Base-by-base conservation (phyloP, 2,797 vertebrate genomes). In the Mus spretus region DNA sequence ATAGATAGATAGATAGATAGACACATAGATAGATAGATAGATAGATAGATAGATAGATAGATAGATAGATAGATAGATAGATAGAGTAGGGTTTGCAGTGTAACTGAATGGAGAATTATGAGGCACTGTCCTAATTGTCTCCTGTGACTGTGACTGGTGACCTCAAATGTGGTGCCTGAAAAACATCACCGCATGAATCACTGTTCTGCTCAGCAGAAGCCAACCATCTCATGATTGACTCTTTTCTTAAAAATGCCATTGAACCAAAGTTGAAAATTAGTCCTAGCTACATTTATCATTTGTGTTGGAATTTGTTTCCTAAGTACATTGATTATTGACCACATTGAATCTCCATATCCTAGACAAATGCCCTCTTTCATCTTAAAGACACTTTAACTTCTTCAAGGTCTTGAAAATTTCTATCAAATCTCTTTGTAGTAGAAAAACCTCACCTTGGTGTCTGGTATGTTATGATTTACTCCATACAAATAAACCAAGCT, bases 11-110 rank as follows among this genome's bases (percentile, higher is more conserved):
- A 44, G 2, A 44, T 2, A 44, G 2, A 44, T 44, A n/a, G n/a
- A n/a, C n/a, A n/a, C n/a, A n/a, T n/a, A n/a, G n/a, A n/a, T n/a
- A n/a, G n/a, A n/a, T n/a, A n/a, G n/a, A n/a, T 44, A 44, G 3
- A 44, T 44, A 44, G 3, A 44, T 44, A 4, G n/a, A n/a, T n/a
- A 44, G 40, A 44, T 2, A 44, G 40, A 44, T 2, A 44, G 40
- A 44, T 3, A 44, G 44, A 44, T 4, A 44, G 44, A 44, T 2
- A 44, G 44, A 44, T 2, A 44, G 44, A 44, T 2, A 44, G 44
- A 44, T 4, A 44, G 44, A 0, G 44, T 10, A 47, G 4, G 5
- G 10, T 2, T 5, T 26, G 13, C 3, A 47, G 2, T 26, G 53
- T 14, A n/a, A 40, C 4, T 63, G 8, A 55, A 40, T 14, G 28